Evolutionary conservation across 1,140 invertebrate species (phyloP), one percentile per base, ranked within the genome.

Genomic region (Mamestra configurata): DNA sequence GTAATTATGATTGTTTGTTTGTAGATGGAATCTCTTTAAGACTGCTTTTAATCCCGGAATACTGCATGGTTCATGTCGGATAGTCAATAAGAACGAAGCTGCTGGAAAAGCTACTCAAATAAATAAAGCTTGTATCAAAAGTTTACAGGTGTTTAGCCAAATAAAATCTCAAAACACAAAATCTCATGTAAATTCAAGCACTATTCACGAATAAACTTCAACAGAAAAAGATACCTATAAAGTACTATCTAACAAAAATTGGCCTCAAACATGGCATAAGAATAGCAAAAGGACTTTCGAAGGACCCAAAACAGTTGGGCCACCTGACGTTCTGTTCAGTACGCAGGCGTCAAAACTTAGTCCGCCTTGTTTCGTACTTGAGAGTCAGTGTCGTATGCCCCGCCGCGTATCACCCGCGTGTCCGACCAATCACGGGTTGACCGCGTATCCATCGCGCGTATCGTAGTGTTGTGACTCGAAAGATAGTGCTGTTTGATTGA

Each of bases 341-440:
- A 72, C 78, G 78, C 78, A 79, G 64, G 78, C 78, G 78, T 46
- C 15, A 11, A 53, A 79, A 79, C 55, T 79, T 79, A 18, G 40
- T 46, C 78, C 43, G 46, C 68, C 71, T 46, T 64, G 43, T 46
- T 20, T 61, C 37, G 13, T 75, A 75, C 18, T 51, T 37, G 13
- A 24, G 43, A 11, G 46, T 61, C 78, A 73, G 61, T 73, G 31
- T 72, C 46, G 78, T 79, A 53, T 66, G 75, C 43, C 49, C 15
- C 55, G 70, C 57, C 57, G 78, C 40, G 61, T 49, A 59, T 75
- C 57, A 59, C 37, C 57, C 53, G 57, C 55, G 35, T 75, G 46
- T 55, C 53, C 20, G 43, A 61, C 40, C 55, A 31, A 13, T 20
- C 72, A 35, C 24, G 35, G 20, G 22, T 72, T 53, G 11, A 13